Conservation (phyloP, 2,888 invertebrate species). For the Epiblema foenella region DNA sequence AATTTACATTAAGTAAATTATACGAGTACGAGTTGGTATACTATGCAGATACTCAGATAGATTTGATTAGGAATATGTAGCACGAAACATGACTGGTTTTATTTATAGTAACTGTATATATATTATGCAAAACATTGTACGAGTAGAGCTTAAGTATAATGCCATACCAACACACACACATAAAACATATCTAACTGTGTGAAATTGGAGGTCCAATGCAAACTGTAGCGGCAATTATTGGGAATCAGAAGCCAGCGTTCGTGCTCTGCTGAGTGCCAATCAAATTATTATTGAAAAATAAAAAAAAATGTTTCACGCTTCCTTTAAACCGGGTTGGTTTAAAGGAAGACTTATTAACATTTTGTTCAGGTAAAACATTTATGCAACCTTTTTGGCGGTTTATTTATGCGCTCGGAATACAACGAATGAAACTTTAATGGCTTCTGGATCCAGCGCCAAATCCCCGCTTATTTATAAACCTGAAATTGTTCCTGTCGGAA, state of each 20-base stretch:
- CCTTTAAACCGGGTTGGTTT: constrained; percentile 20
- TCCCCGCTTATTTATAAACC: constrained; percentile 25
- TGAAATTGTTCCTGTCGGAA: constrained; percentile 10
- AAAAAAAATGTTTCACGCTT: constrained; percentile 12
- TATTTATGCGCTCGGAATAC: constrained; percentile 25
- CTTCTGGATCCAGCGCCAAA: constrained; percentile 19
- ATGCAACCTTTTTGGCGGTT: constrained; percentile 30
- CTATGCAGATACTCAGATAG: too few relatives aligned
- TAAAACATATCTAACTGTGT: neutral
- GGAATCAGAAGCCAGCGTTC: neutral
- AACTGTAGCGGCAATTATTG: constrained; percentile 9
- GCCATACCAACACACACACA: neutral
- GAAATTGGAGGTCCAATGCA: neutral
- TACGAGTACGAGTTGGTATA: too few relatives aligned
- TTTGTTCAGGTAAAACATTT: constrained; percentile 25
- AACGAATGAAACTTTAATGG: constrained; percentile 19
- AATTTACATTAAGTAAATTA: too few relatives aligned
- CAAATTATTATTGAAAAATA: constrained; percentile 16
- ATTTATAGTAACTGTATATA: too few relatives aligned
- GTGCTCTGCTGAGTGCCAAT: constrained; percentile 4
- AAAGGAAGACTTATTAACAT: constrained; percentile 27
- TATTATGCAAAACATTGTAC: too few relatives aligned
- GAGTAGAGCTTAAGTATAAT: too few relatives aligned
- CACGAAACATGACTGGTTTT: too few relatives aligned
- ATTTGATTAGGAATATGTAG: too few relatives aligned